Conservation (phyloP, 2,113 vertebrate genomes). For the Lasiurus borealis region DNA sequence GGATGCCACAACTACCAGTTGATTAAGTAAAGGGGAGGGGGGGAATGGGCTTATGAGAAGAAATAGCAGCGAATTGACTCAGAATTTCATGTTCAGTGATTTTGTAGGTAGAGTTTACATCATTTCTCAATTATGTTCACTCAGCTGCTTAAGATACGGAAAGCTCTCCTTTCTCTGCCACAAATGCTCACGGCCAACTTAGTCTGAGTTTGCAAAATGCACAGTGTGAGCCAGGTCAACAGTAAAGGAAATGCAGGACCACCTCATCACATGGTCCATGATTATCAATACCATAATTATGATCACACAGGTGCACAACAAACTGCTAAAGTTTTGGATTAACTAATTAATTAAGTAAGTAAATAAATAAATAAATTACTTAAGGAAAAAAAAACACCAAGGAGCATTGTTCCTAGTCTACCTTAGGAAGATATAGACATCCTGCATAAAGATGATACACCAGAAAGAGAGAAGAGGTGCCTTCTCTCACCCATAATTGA, state of each 20-base stretch:
- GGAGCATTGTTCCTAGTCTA: neutral
- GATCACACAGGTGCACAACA: neutral
- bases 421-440: neutral
- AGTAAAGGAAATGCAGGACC: neutral
- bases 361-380: neutral
- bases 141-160: neutral
- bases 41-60: neutral
- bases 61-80: neutral
- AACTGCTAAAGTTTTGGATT: neutral
- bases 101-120: neutral
- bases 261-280: neutral
- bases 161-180: neutral
- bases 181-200: neutral
- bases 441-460: neutral
- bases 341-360: neutral
- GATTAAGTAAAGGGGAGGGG: neutral
- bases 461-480: neutral
- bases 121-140: slow-evolving; percentile 33
- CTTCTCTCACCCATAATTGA: no score
- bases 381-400: neutral
- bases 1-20: neutral
- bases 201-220: neutral
- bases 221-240: neutral
- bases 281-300: neutral
- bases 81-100: slow-evolving; percentile 40